Evolutionary conservation across 2,797 vertebrate genomes (phyloP), one percentile per base, ranked within the genome.

Genomic region (Trachops cirrhosus): DNA sequence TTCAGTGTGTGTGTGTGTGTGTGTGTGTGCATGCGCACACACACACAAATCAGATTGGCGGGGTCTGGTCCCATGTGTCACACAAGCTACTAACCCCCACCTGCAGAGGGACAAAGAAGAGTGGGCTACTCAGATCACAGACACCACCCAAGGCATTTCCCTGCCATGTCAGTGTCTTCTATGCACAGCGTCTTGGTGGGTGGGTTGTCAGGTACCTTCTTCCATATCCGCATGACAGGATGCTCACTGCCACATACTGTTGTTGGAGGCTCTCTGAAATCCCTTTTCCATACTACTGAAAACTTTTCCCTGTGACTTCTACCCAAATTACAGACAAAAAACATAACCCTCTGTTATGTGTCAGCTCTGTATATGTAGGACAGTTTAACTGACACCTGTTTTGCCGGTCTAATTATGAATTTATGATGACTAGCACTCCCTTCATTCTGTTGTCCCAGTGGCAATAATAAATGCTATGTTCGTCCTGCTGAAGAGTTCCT

Each of bases 271-370:
- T 70, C 50, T 50, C 37, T 54, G n/a, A 64, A 79, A 70, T 29
- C n/a, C 16, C 21, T 22, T 86, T 95, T 59, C 54, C 34, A 57
- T 59, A 22, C 52, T 16, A 68, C 83, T 16, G 73, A 90, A 92
- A 67, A 5, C 4, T 46, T 89, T 77, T 48, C 41, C 22, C 39
- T 57, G 22, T 48, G 21, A 68, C 39, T 48, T 34, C n/a, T 57
- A 15, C 10, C 79, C 46, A 37, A 74, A 50, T 71, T 52, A 64
- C 67, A 84, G 34, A 37, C 37, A 84, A 26, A 90, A 75, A 19
- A 11, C 6, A 48, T 39, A 67, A 70, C 9, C 39, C 6, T 59
- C 41, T 29, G 75, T 29, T 37, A 6, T 19, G 22, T 74, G 57
- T 83, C 82, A 90, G 34, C 34, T 87, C 75, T 37, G 0, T 4